Evolutionary conservation across 1,140 invertebrate genomes (phyloP).

Genomic region (Acyrthosiphon pisum): DNA sequence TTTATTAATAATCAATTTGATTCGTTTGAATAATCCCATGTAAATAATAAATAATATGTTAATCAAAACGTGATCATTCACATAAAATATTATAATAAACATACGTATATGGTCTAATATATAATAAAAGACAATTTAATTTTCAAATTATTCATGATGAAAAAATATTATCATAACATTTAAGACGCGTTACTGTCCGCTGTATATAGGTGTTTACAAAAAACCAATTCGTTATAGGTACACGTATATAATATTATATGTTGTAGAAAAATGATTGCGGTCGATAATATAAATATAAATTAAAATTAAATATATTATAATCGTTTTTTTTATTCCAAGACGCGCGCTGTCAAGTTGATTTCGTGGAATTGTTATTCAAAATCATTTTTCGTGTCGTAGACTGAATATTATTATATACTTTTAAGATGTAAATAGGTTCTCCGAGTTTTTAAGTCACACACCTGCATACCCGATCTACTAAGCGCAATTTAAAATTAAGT

Average conservation of each 20-base stretch:
- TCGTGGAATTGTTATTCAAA: neutral
- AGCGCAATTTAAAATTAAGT: neutral
- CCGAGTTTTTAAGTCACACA: neutral
- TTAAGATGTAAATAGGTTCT: neutral
- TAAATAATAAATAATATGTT: conserved; percentile 12
- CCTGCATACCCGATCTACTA: neutral
- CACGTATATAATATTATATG: neutral
- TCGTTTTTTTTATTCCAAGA: neutral
- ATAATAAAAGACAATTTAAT: neutral
- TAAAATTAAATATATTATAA: neutral
- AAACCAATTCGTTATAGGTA: neutral
- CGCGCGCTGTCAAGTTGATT: neutral
- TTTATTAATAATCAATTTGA: conserved; percentile 14
- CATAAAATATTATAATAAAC: neutral
- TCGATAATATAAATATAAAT: conserved; percentile 12
- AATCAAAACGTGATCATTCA: neutral
- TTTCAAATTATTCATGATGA: neutral
- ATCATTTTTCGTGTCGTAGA: neutral
- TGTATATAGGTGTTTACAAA: neutral
- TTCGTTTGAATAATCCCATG: neutral
- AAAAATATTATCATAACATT: neutral
- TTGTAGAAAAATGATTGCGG: neutral
- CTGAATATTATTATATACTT: neutral
- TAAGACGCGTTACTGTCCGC: neutral
- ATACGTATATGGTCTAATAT: neutral